These are phyloP conservation scores for Aradophagus sp. DNA, from an alignment of 1,140 invertebrate species.

Conservation along the genomic window DNA sequence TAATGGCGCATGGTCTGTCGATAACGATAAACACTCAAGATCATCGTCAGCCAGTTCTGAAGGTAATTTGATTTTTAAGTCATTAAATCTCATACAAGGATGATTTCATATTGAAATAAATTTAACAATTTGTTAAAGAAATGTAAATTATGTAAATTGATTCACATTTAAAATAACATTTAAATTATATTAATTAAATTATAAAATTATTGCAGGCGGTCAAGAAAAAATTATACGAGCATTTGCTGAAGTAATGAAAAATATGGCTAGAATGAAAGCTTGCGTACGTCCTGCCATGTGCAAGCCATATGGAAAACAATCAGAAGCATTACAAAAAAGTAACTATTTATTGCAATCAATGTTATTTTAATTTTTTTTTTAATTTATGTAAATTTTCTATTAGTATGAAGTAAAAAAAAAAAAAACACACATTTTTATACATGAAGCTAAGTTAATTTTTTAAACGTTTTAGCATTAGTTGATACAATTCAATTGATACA, in stretches of 20 bases:
- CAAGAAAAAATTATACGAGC: conserved; percentile 88
- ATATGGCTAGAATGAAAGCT: conserved; percentile 88
- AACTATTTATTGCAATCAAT: too few species aligned
- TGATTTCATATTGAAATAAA: too few species aligned
- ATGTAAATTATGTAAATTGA: too few species aligned
- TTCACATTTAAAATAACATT: too few species aligned
- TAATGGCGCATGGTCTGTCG: conserved; percentile 79
- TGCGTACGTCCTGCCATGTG: conserved; percentile 90
- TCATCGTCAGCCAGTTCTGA: conserved; percentile 66
- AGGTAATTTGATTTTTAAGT: too few species aligned
- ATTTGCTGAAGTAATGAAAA: conserved; percentile 88
- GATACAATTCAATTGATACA: conserved; percentile 90
- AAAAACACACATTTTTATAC: too few species aligned
- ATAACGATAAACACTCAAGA: conserved; percentile 67
- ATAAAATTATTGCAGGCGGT: conserved; percentile 72
- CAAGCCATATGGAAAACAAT: conserved; percentile 91
- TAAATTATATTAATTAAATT: too few species aligned
- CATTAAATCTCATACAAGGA: too few species aligned
- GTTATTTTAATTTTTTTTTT: conserved; percentile 21
- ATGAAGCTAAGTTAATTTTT: too few species aligned
- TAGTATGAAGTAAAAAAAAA: background rate
- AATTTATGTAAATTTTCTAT: conserved; percentile 4
- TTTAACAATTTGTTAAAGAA: too few species aligned
- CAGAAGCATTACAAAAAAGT: conserved; percentile 90
- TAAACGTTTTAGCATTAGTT: conserved; percentile 80